Conservation (phyloP, 1,140 invertebrate species). For the Zaprionus taronus region DNA sequence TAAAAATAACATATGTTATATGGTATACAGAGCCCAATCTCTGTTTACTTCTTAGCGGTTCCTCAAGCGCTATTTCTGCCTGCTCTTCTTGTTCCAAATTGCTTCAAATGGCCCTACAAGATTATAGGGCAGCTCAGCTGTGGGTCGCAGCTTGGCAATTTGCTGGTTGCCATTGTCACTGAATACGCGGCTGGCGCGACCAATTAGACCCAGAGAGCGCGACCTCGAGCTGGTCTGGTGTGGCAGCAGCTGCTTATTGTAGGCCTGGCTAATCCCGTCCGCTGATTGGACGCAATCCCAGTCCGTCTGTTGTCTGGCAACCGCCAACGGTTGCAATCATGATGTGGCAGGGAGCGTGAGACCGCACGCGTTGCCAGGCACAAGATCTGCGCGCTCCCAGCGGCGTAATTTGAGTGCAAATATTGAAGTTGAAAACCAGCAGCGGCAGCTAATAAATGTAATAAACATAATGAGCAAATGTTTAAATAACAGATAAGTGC, state of each 20-base stretch:
- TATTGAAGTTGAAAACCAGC: conserved; percentile 67
- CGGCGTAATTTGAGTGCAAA: conserved; percentile 71
- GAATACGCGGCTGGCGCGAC: not conserved
- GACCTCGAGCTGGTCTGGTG: not conserved
- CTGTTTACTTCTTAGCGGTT: not conserved
- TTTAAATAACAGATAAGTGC: conserved; percentile 50
- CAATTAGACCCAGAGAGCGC: conserved; percentile 23
- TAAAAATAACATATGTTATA: too few species aligned
- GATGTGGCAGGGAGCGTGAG: not conserved
- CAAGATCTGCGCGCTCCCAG: conserved; percentile 43
- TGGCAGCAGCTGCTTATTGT: conserved; percentile 32
- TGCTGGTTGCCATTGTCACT: conserved; percentile 6
- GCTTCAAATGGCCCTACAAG: not conserved
- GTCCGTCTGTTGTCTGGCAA: conserved; percentile 33
- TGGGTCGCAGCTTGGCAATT: not conserved
- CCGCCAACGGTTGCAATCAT: conserved; percentile 11
- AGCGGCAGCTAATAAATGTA: conserved; percentile 60
- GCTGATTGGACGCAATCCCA: conserved; percentile 37
- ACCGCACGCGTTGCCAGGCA: conserved; percentile 5
- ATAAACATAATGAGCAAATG: conserved; percentile 79
- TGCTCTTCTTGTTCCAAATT: not conserved
- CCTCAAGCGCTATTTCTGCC: not conserved
- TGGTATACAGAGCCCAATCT: too few species aligned
- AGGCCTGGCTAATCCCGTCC: conserved; percentile 29
- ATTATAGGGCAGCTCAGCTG: not conserved